Evolutionary conservation across 2,888 invertebrate genomes (phyloP), one percentile per base, ranked within the genome.

Genomic region (Globia sparganii): DNA sequence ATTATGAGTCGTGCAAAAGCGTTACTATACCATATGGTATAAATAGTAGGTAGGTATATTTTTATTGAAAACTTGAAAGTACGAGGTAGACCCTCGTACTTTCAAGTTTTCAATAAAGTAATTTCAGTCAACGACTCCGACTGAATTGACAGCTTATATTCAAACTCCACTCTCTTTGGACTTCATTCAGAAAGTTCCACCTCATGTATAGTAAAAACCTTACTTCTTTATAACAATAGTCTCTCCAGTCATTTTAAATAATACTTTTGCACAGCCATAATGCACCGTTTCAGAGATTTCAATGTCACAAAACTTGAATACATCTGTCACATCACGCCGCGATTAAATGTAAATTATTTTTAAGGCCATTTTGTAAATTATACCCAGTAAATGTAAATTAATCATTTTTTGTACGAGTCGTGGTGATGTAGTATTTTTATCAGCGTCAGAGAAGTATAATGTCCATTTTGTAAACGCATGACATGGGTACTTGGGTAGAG

Each of bases 291-390:
- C 34, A 49, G 15, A 62, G 31, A 77, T 66, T 69, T 72, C 68
- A 84, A 83, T 62, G 73, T 15, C 15, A 69, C 37, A 70, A 62
- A 80, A 53, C 53, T 25, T n/a, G 25, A 72, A 82, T 49, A 61
- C 37, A 74, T 28, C 40, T 71, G 73, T 68, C 59, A 62, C 15
- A 68, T 69, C 70, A 74, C 31, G 40, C 0, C 49, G 21, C 40
- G 65, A 83, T 83, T 80, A 80, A 75, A 64, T 75, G 62, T 76
- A 15, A 75, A 84, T 83, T 80, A 84, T 40, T 31, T 62, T 67
- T 43, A 62, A 74, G 25, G 49, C 37, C 65, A 49, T 4, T 40
- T 34, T 34, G 43, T 53, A 68, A 69, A 69, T 73, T n/a, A 61
- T 31, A 65, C 34, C 28, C 59, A 43, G 59, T 75, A 75, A 62